Evolutionary conservation across 1,140 invertebrate genomes (phyloP).

Genomic region (Helicoverpa zea): DNA sequence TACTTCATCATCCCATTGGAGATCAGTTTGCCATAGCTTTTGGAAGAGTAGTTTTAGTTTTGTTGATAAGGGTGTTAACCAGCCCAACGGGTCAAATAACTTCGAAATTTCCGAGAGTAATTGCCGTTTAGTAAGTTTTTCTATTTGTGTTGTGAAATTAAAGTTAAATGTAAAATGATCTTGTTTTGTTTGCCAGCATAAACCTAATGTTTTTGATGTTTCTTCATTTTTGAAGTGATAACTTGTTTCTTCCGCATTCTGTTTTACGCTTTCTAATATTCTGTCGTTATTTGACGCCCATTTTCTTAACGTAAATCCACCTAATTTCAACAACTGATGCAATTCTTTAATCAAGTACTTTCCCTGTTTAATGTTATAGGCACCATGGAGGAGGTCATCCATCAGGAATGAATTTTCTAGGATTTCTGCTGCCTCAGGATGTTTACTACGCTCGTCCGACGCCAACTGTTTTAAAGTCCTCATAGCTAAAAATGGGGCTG

Average conservation of each 20-base stretch:
- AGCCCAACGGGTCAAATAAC: slow-evolving; percentile 71
- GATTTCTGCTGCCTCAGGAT: too few relatives aligned
- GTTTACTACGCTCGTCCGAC: too few relatives aligned
- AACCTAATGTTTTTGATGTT: slow-evolving; percentile 3
- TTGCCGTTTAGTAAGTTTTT: background rate
- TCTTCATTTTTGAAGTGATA: too few relatives aligned
- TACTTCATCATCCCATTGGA: slow-evolving; percentile 73
- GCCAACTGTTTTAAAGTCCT: too few relatives aligned
- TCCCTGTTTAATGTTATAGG: too few relatives aligned
- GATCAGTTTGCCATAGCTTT: slow-evolving; percentile 61
- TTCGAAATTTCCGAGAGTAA: slow-evolving; percentile 50
- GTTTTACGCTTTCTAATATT: too few relatives aligned
- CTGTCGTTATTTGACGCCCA: background rate
- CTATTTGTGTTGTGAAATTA: background rate
- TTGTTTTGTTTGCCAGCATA: background rate
- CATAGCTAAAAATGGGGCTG: background rate
- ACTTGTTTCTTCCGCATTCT: too few relatives aligned
- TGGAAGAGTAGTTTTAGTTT: slow-evolving; percentile 76
- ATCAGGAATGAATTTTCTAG: too few relatives aligned
- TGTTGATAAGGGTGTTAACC: slow-evolving; percentile 70
- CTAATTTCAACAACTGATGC: too few relatives aligned
- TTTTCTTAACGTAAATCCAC: background rate
- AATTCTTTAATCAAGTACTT: too few relatives aligned
- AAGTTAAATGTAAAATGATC: background rate
- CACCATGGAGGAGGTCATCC: too few relatives aligned